These are phyloP conservation scores for Hypocryptadius cinnamomeus DNA, from an alignment of 2,113 vertebrate genomes.

Conservation along the genomic window DNA sequence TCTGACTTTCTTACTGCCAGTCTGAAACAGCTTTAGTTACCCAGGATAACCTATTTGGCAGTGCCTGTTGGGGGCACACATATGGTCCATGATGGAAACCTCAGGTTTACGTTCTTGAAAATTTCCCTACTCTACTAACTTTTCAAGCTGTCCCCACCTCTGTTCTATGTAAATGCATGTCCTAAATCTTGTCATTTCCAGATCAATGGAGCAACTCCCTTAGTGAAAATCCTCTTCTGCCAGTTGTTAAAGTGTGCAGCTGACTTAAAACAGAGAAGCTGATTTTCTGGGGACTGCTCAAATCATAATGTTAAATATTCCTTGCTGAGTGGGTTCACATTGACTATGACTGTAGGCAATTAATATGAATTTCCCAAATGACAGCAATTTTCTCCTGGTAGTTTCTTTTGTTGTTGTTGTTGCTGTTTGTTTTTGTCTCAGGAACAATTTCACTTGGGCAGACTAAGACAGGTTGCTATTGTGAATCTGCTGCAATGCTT, in stretches of 20 bases:
- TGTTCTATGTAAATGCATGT: background rate
- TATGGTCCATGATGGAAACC: background rate
- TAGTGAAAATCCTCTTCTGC: background rate
- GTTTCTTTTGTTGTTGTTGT: background rate
- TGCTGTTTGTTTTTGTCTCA: background rate
- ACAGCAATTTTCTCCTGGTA: background rate
- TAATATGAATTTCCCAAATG: constrained; percentile 23
- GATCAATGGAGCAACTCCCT: background rate
- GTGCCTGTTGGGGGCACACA: background rate
- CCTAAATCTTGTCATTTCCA: constrained; percentile 37
- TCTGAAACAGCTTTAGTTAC: background rate
- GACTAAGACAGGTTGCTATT: background rate
- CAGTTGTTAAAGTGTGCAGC: background rate
- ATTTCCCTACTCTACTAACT: background rate
- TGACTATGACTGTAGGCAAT: constrained; percentile 11
- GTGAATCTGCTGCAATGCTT: background rate
- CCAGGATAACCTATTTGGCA: background rate
- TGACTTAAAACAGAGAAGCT: background rate
- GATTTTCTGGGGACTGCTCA: background rate
- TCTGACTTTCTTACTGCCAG: background rate
- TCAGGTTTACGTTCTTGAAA: background rate
- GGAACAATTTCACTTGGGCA: background rate
- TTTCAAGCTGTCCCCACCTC: constrained; percentile 23
- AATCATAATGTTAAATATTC: background rate
- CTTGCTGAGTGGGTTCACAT: background rate